Base-by-base conservation (phyloP, 2,888 invertebrate genomes). In the Volucella inanis region DNA sequence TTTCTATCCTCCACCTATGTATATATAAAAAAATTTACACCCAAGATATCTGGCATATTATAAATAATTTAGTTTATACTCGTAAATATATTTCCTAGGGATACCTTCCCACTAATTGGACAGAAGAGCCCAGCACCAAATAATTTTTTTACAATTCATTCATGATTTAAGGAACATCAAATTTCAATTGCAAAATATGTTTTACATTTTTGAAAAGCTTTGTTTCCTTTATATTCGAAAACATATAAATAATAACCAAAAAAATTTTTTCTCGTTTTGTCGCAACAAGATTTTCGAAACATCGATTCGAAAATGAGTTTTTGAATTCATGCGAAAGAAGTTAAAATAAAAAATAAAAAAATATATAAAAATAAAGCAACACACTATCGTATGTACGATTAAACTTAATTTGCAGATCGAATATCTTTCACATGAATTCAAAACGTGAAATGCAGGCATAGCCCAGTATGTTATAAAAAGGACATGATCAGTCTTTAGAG, bases 401-500 rank as follows among this genome's bases (percentile, higher is more conserved):
- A 31, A 52, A 15, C 38, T 6, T 9, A 15, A 22, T 14, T 8
- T 15, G 45, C 31, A 70, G 70, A 62, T 64, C 49, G 45, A 76
- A 15, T 18, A 50, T 81, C 70, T 76, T 81, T 41, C 76, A 72
- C 68, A 65, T 41, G 39, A 81, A 72, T 57, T 61, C 47, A 12
- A 57, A 10, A 6, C 31, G 18, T 31, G 49, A 39, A 49, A 14
- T 49, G 11, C 4, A 74, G 10, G 49, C 6, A 41, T 50, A 31
- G 11, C 38, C 57, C 15, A 54, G 43, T n/a, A 50, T 52, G 10
- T 57, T 38, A 43, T 39, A 50, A 52, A 43, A 68, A 75, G 39
- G 55, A 74, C 47, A 8, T 49, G 54, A 64, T 85, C 85, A 85
- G 85, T 85, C 85, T 85, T 85, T 38, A 72, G 45, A 76, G 47